Base-by-base conservation (phyloP, 2,888 invertebrate genomes). In the Emmelina monodactyla region DNA sequence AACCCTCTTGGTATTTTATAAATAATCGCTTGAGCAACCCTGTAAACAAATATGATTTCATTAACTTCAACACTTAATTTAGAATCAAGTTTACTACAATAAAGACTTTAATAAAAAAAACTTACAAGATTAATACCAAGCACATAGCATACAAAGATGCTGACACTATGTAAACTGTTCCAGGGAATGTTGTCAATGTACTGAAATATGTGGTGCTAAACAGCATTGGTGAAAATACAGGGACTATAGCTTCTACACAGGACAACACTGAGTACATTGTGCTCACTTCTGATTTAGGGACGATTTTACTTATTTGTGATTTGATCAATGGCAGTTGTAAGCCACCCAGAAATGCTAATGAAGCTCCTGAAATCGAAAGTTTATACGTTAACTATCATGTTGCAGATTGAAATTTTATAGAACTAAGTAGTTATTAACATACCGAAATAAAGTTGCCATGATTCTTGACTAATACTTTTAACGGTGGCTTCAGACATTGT, bases 401-500 rank as follows among this genome's bases (percentile, higher is more conserved):
- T n/a, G n/a, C n/a, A n/a, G n/a, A n/a, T n/a, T n/a, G n/a, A n/a
- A n/a, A n/a, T n/a, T n/a, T n/a, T n/a, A n/a, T n/a, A n/a, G n/a
- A 19, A 19, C 9, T 19, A 9, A 19, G 9, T 19, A 9, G 9
- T 19, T 19, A 5, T 19, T 19, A 28, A 28, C 37, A 41, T 40
- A 44, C 44, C 44, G 2, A 44, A 29, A 37, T 44, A 44, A 39
- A 44, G 37, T 15, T 44, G 44, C 44, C 44, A 44, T 2, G 44
- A 36, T 36, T 37, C 28, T 10, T 25, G 12, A 3, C 42, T 41
- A 6, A 42, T 22, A 15, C 40, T 31, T 28, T 36, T 32, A 1
- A 40, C 32, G 10, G 36, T 28, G 14, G 29, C 29, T 14, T 29
- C 14, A 12, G 12, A 13, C 3, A 29, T 29, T 3, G 14, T 7